phyloP scores from a whole-genome alignment of 2,888 invertebrate genomes.

The Patella depressa region DNA sequence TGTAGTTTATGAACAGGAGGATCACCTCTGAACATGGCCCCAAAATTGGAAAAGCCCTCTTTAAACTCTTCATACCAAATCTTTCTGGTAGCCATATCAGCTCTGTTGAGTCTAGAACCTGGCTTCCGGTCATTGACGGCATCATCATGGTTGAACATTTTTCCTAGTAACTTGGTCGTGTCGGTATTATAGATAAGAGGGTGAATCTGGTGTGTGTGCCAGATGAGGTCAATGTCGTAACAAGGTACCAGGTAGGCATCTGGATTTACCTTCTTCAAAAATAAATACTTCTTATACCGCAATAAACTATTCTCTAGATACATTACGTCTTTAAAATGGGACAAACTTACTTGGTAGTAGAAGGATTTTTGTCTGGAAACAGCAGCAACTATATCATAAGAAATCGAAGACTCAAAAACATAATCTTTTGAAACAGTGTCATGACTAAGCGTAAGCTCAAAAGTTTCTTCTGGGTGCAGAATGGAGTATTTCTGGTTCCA shows the following conservation, averaged over 20 bases:
- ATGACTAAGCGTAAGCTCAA: constrained; percentile 40
- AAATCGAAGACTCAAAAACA: constrained; percentile 28
- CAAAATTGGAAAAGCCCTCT: constrained; percentile 70
- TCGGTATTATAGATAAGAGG: constrained; percentile 60
- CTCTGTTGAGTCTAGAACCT: constrained; percentile 70
- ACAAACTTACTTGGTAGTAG: constrained; percentile 72
- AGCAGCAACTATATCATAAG: constrained; percentile 71
- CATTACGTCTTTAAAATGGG: constrained; percentile 71
- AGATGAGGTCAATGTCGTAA: constrained; percentile 73
- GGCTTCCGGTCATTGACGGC: constrained; percentile 71
- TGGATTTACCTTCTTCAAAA: constrained; percentile 69
- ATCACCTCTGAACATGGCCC: constrained; percentile 73
- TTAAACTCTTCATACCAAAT: constrained; percentile 69
- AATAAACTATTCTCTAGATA: constrained; percentile 69
- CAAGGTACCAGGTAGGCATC: constrained; percentile 73
- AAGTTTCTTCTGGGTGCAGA: constrained; percentile 45
- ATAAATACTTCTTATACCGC: constrained; percentile 70
- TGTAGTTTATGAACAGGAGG: constrained; percentile 70
- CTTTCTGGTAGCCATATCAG: constrained; percentile 68
- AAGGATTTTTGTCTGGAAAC: constrained; percentile 71
- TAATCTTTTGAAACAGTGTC: constrained; percentile 26
- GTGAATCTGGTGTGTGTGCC: constrained; percentile 73
- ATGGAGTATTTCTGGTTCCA: constrained; percentile 53
- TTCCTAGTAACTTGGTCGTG: constrained; percentile 45
- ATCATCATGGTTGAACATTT: constrained; percentile 73